Conservation (phyloP, 2,888 invertebrate genomes). For the Hydrotaea diabolus region DNA sequence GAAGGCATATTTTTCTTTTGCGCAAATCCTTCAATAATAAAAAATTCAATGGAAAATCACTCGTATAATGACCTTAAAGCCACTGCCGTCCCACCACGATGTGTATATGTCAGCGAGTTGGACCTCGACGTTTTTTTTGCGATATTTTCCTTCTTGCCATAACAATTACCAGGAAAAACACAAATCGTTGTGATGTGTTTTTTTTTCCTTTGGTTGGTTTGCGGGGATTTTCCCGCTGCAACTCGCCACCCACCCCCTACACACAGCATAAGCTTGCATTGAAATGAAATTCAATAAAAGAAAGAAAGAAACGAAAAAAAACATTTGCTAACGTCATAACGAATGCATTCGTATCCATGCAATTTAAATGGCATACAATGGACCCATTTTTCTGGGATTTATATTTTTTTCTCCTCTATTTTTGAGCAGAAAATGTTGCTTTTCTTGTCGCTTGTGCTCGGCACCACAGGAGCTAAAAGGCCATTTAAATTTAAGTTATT, state of each 20-base stretch:
- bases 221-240: no score
- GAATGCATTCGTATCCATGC: not conserved
- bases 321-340: slow-evolving; percentile 15
- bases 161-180: not conserved
- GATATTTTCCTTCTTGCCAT: no score
- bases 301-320: not conserved
- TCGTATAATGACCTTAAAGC: no score
- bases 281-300: not conserved
- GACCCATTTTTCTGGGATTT: slow-evolving; percentile 9
- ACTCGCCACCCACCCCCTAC: slow-evolving; percentile 15
- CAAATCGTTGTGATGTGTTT: not conserved
- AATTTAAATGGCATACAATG: slow-evolving; percentile 53
- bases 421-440: no score
- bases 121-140: no score
- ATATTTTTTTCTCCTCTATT: not conserved
- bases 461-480: slow-evolving; percentile 56
- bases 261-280: not conserved
- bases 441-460: no score
- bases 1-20: no score
- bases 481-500: slow-evolving; percentile 53
- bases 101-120: no score
- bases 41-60: no score
- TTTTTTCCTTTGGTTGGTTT: no score
- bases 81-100: no score
- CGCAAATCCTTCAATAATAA: no score